Conservation (phyloP, 2,888 invertebrate species). For the Nomada goodeniana region DNA sequence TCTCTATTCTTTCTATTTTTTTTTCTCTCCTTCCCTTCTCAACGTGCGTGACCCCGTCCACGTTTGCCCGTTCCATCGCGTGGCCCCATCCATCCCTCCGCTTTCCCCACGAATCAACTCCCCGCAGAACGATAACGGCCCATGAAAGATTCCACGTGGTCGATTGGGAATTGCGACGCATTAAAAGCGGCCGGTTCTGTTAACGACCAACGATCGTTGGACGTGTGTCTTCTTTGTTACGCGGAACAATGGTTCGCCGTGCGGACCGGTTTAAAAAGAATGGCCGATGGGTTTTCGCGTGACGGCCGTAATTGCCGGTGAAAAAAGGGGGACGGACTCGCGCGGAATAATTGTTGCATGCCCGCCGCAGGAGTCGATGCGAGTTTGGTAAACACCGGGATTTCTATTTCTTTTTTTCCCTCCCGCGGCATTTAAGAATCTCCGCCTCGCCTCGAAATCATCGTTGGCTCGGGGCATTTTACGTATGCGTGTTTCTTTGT, state of each 20-base stretch:
- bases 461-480: too few relatives aligned
- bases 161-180: constrained; percentile 30
- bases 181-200: constrained; percentile 24
- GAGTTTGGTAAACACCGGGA: too few relatives aligned
- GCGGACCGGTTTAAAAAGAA: constrained; percentile 20
- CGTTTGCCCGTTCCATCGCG: not conserved
- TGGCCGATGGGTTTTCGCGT: constrained; percentile 7
- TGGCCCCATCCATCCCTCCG: constrained; percentile 7
- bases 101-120: not conserved
- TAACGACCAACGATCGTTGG: constrained; percentile 12
- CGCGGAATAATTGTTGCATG: not conserved
- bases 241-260: constrained; percentile 12
- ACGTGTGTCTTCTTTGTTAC: constrained; percentile 19
- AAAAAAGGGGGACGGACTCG: not conserved
- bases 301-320: constrained; percentile 11
- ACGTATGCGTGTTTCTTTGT: too few relatives aligned
- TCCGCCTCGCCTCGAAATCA: too few relatives aligned
- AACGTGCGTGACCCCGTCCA: not conserved
- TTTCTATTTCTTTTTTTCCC: too few relatives aligned
- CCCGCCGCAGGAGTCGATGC: too few relatives aligned
- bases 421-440: too few relatives aligned
- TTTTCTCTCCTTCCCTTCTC: not conserved
- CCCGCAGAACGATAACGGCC: constrained; percentile 15
- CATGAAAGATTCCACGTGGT: constrained; percentile 13
- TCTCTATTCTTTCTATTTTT: not conserved